Evolutionary conservation across 2,888 invertebrate genomes (phyloP).

Genomic region (Caenorhabditis sulstoni): DNA sequence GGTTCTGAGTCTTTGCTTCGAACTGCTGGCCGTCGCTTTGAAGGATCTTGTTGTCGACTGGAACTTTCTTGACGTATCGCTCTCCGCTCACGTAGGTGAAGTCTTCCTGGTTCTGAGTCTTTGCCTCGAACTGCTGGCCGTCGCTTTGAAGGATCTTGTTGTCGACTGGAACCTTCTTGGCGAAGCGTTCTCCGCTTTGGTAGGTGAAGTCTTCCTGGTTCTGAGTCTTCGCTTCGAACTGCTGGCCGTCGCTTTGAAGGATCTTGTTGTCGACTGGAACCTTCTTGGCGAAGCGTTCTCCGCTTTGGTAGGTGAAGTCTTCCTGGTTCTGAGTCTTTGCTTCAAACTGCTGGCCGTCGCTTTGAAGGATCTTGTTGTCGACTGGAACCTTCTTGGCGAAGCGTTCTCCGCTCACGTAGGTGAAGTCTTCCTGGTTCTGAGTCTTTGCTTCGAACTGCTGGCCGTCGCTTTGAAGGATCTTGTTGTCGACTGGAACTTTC

Average conservation of each 20-base stretch:
- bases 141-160: conserved; percentile 21
- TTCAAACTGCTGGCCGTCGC: conserved; percentile 18
- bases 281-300: conserved; percentile 47
- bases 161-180: conserved; percentile 12
- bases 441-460: conserved; percentile 16
- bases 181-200: conserved; percentile 10
- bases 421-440: conserved; percentile 21
- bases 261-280: conserved; percentile 44
- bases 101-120: no score
- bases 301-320: conserved; percentile 35
- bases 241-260: conserved; percentile 33
- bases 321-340: conserved; percentile 35
- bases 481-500: conserved; percentile 15
- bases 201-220: conserved; percentile 28
- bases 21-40: no score
- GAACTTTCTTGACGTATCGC: no score
- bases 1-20: no score
- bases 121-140: conserved; percentile 11
- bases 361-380: conserved; percentile 4
- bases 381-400: conserved; percentile 10
- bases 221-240: conserved; percentile 18
- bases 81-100: no score
- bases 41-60: no score
- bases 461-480: conserved; percentile 13
- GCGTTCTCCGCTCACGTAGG: conserved; percentile 6